Base-by-base conservation (phyloP, 64 coral and sea anemone species). In the Exaiptasia diaphana region DNA sequence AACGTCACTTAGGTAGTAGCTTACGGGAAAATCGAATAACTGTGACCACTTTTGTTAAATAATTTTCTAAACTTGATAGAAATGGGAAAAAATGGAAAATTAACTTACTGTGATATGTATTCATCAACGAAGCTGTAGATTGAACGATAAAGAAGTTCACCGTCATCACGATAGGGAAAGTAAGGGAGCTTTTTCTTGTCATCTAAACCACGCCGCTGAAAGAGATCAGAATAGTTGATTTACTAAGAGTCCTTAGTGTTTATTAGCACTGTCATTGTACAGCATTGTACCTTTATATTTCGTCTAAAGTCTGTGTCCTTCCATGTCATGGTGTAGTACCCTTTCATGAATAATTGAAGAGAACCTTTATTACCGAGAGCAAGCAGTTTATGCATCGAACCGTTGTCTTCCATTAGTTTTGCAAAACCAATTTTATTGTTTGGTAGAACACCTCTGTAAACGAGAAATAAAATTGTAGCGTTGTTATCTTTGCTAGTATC, bases 371-470 rank as follows among this genome's bases (percentile, higher is more conserved):
- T 82, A 54, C 91, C 91, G 56, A 85, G 84, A 23, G 91, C 86
- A 83, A 94, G 89, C 37, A 94, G 49, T 38, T 64, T 85, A 40
- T 94, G 91, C 91, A 94, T 94, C 64, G 89, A 94, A 1, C 50
- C 91, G 15, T 78, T 29, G 27, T 94, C 86, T 0, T 30, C 29
- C 14, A 94, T 50, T 8, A 94, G 91, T 73, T 94, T 94, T 2
- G 91, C 86, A 35, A 94, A 89, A 10, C 91, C 91, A 23, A 94
- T 83, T 64, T 94, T 94, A 65, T 94, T 94, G 0, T 85, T 89
- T 4, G 86, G 79, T 44, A 94, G 53, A 26, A 94, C 69, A 44
- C 91, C 91, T 31, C 91, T 94, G 40, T 3, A 79, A 50, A 2
- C 26, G 26, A 29, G 12, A 32, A 35, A 20, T 6, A 4, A 91